Base-by-base conservation (phyloP, 2,113 vertebrate genomes). In the Speoplatyrhinus poulsoni region DNA sequence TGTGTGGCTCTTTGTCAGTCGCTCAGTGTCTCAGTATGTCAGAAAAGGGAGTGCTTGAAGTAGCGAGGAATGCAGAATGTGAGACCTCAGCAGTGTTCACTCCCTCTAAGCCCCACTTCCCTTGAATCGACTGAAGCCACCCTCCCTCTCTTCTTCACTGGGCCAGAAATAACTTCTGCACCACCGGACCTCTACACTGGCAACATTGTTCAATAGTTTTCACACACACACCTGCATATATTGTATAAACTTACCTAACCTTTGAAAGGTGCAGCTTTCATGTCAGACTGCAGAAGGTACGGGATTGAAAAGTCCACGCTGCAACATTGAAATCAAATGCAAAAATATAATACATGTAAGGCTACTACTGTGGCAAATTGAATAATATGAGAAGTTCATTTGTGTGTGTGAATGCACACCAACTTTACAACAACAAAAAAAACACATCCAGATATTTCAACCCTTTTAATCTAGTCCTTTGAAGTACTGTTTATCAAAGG, bases 11-110 rank as follows among this genome's bases (percentile, higher is more conserved):
- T 61, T 15, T 46, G 67, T 70, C 70, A 8, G n/a, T 82, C 73
- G 81, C 75, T 16, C 46, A 26, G 69, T 73, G 57, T 88, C 65
- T 65, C 36, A 41, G 36, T 41, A 53, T 66, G 63, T 76, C 68
- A 74, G 79, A 85, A 75, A 84, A 70, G 71, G 73, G 73, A 84
- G 55, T 58, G 72, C 84, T 88, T 84, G 86, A 84, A 83, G 82
- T 79, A 79, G 75, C 72, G 69, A 83, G 81, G 86, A 85, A 88
- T 85, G 83, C 82, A 73, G 81, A 85, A 70, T 86, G 73, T 84
- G 80, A 83, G 82, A 55, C n/a, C 79, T 85, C 81, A 70, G 78
- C 85, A 76, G 76, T 60, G 68, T 80, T 67, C 60, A 66, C 68
- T 60, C 55, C 67, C 46, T 71, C 70, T 82, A 81, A 86, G 84